These are phyloP conservation scores for Sarcophaga caerulescens DNA, from an alignment of 2,888 invertebrate genomes.

Conservation along the genomic window DNA sequence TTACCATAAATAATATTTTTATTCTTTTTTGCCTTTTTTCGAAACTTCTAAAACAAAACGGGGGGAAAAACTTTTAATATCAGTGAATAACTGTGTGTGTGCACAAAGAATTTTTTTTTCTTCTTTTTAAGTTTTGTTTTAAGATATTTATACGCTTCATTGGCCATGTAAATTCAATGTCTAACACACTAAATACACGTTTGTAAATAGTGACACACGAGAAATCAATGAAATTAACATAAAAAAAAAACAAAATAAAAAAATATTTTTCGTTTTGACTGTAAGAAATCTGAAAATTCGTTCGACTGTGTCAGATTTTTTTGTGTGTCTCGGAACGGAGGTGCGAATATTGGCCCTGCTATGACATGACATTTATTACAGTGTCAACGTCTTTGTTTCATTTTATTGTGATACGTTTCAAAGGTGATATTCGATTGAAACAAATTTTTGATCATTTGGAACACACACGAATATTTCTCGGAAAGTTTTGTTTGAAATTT, in stretches of 20 bases:
- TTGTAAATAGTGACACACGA: too few relatives aligned
- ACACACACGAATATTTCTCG: neutral
- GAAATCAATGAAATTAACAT: neutral
- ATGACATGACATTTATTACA: conserved; percentile 28
- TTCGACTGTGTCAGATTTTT: conserved; percentile 27
- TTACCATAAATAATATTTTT: conserved; percentile 33
- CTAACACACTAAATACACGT: conserved; percentile 28
- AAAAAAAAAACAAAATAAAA: neutral
- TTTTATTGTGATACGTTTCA: neutral
- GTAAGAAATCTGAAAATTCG: neutral
- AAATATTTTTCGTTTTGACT: neutral
- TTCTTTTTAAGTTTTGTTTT: conserved; percentile 19
- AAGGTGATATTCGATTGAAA: neutral
- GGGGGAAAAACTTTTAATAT: too few relatives aligned
- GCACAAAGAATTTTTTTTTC: neutral
- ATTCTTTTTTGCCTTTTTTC: neutral
- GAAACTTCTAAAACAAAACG: neutral
- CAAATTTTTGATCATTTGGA: neutral
- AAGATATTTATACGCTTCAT: conserved; percentile 64
- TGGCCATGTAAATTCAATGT: conserved; percentile 60
- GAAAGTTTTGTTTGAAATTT: too few relatives aligned
- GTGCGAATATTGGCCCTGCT: conserved; percentile 48
- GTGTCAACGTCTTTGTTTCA: neutral
- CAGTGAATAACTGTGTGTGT: conserved; percentile 31
- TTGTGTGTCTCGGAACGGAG: conserved; percentile 46